Evolutionary conservation across 2,888 invertebrate species (phyloP), one percentile per base, ranked within the genome.

Genomic region (Ophraella communa): DNA sequence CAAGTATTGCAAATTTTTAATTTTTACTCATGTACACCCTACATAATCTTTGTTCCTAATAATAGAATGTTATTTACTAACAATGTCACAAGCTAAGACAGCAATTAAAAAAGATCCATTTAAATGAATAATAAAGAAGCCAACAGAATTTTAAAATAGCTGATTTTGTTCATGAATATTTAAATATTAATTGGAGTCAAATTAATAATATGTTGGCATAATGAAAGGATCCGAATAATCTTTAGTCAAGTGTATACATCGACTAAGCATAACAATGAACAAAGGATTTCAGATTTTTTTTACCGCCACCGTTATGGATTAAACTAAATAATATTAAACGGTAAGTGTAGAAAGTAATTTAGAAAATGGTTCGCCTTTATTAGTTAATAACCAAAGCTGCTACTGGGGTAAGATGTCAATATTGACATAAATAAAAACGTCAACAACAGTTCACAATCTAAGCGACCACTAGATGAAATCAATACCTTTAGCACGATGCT

Each of bases 111-210:
- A 39, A 39, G 35, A n/a, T 35, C 1, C 11, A 35, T 4, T 39
- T 2, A 14, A 39, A 39, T 39, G 7, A 10, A 45, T 45, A 45
- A 11, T 30, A 8, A 8, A 11, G 21, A 21, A 45, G 21, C 11
- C 45, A 18, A 21, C 45, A n/a, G 30, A 30, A 20, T 18, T 21
- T 45, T 45, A n/a, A 45, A 45, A 45, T 45, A 45, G 39, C 39
- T 17, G 39, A n/a, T 45, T 45, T 11, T 20, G 45, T 21, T 45
- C 21, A 45, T 45, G 45, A 45, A 45, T 45, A 45, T 45, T 45
- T 3, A 45, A 21, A 45, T 45, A 45, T 21, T 45, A 45, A 45
- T 45, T 21, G 45, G 21, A 45, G 45, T 45, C 45, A 45, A 11
- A 21, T 20, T 18, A 21, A 20, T 20, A 45, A 45, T 20, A 39